A percentile compares a stretch with the other conserved stretches of the same genome.
Conservation (phyloP, 2,113 vertebrate genomes). For the Oreochromis aureus region DNA sequence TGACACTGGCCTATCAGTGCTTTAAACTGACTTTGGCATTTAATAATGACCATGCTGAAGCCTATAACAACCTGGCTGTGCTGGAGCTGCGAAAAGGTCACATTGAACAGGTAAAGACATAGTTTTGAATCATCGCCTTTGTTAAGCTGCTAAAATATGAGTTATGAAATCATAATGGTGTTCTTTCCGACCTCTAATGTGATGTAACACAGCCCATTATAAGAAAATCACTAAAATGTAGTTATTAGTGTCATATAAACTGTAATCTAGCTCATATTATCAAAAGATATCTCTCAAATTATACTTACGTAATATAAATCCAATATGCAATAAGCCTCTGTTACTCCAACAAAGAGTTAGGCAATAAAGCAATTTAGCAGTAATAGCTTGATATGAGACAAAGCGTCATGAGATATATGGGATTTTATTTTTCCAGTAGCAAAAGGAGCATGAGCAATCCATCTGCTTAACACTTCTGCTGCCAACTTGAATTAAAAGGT, state of each 20-base stretch:
- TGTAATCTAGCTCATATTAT: background rate
- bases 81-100: constrained; percentile 88
- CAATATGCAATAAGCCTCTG: background rate
- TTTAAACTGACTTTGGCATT: constrained; percentile 86
- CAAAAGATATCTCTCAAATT: background rate
- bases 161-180: background rate
- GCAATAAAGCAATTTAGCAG: background rate
- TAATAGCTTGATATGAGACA: background rate
- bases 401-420: background rate
- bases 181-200: background rate
- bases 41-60: constrained; percentile 88
- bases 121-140: background rate
- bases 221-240: background rate
- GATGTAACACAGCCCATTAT: background rate
- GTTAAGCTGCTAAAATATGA: background rate
- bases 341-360: background rate
- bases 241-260: background rate
- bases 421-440: background rate
- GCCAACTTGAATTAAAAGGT: background rate
- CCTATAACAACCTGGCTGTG: constrained; percentile 94
- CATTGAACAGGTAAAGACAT: constrained; percentile 81
- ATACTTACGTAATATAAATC: background rate
- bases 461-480: background rate
- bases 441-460: background rate
- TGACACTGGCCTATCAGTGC: constrained; percentile 88